Evolutionary conservation across 2,797 vertebrate species (phyloP), one percentile per base, ranked within the genome.

Genomic region (Sandelia bainsii): DNA sequence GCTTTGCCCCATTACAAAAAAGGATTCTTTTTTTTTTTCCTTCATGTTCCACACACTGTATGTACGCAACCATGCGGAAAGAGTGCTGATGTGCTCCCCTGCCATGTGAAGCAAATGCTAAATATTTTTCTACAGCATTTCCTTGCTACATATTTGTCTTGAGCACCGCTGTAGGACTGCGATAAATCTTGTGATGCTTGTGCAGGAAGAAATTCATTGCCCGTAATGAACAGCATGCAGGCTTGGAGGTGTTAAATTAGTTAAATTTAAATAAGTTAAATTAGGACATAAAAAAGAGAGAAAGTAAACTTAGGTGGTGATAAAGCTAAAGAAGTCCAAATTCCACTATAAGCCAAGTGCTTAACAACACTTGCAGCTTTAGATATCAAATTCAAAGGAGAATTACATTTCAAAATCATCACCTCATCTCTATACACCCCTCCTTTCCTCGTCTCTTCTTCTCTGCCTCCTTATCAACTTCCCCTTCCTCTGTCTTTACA

Each of bases 241-340:
- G 71, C 51, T 54, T 6, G 27, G 64, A 83, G 65, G 62, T 82
- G 56, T n/a, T n/a, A n/a, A n/a, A n/a, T n/a, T n/a, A n/a, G n/a
- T n/a, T n/a, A n/a, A n/a, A n/a, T n/a, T n/a, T n/a, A n/a, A n/a
- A n/a, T n/a, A n/a, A n/a, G n/a, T n/a, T n/a, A 42, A 82, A 74
- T 80, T 77, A 84, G 44, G 51, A 69, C 45, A 32, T 37, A 76
- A 50, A 65, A 5, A 5, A 39, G 37, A 39, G 3, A 29, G 16
- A 69, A 71, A 44, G 49, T 17, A 8, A 8, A 60, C 16, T 37
- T 50, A 10, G 17, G 32, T 49, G 45, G 45, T 27, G 62, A 62
- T 39, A 32, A 44, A 74, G 8, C 32, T n/a, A 52, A 62, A 53
- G 20, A 54, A 63, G 62, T 72, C 34, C 42, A 69, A 62, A 72